Base-by-base conservation (phyloP, 2,113 vertebrate species). In the Clarias gariepinus region DNA sequence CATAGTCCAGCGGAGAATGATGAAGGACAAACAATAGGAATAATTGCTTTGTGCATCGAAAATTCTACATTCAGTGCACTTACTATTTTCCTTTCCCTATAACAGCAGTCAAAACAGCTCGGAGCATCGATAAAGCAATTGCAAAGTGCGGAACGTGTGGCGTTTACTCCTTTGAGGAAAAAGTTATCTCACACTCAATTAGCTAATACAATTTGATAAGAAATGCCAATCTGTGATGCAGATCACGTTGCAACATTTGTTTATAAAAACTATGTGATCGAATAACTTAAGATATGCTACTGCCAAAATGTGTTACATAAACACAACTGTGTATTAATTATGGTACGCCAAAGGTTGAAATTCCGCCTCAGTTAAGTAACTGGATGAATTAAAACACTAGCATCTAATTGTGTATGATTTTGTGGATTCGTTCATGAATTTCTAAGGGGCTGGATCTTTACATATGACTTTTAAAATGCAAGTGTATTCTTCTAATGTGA, bases 1-100 rank as follows among this genome's bases (percentile, higher is more conserved):
- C 85, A 61, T 82, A 85, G 82, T 85, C 87, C 60, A 85, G 81
- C 47, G 64, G 85, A 92, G 90, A 89, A 83, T 90, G 74, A 86
- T 93, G 92, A 95, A 95, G 94, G 94, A 95, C 92, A 94, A 90
- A 94, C 91, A 92, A 93, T 88, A 90, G 88, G 61, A 83, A 47
- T 86, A 90, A 83, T 87, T 88, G 78, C 68, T 85, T 66, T 88
- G 82, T 66, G 77, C 82, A 86, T 84, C 13, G 71, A 73, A 82
- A 85, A 81, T 16, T 84, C 61, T 64, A 78, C 66, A 18, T 63
- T 83, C 63, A 36, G 28, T 63, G 30, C 19, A 83, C 30, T 36
- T 19, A 16, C 61, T 19, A 57, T 73, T 83, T 63, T 74, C 80
- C 63, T 85, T 66, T 73, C 81, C 58, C 66, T 68, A 53, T 2